These are phyloP conservation scores for Tenebrosternarchus preto DNA, from an alignment of 2,113 vertebrate species.

Conservation along the genomic window DNA sequence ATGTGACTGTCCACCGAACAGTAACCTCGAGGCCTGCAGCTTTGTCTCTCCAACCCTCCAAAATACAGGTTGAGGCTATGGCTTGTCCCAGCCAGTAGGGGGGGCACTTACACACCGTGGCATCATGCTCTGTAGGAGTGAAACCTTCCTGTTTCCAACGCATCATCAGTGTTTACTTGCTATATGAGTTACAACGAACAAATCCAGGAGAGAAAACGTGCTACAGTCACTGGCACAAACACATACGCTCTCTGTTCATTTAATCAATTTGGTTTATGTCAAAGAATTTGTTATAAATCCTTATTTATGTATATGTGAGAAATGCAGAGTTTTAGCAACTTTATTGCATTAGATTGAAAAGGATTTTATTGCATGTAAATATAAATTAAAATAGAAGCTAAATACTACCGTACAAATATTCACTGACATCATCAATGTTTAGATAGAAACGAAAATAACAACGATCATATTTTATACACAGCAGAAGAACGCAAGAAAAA, in stretches of 20 bases:
- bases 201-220: too few relatives aligned
- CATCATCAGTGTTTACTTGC: background rate
- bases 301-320: too few relatives aligned
- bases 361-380: constrained; percentile 19
- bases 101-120: background rate
- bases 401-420: constrained; percentile 70
- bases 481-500: background rate
- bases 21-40: background rate
- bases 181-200: too few relatives aligned
- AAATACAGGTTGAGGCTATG: background rate
- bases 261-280: too few relatives aligned
- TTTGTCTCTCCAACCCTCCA: background rate
- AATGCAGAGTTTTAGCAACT: too few relatives aligned
- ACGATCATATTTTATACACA: background rate
- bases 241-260: too few relatives aligned
- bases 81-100: background rate
- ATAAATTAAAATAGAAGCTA: constrained; percentile 21
- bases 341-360: background rate
- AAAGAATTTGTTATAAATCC: too few relatives aligned
- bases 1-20: background rate
- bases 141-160: background rate
- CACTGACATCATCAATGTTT: constrained; percentile 59
- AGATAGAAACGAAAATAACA: constrained; percentile 6
- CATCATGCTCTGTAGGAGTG: background rate
- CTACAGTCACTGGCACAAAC: too few relatives aligned